These are phyloP conservation scores for Argyra leucocephala DNA, from an alignment of 2,888 invertebrate species.

Conservation along the genomic window DNA sequence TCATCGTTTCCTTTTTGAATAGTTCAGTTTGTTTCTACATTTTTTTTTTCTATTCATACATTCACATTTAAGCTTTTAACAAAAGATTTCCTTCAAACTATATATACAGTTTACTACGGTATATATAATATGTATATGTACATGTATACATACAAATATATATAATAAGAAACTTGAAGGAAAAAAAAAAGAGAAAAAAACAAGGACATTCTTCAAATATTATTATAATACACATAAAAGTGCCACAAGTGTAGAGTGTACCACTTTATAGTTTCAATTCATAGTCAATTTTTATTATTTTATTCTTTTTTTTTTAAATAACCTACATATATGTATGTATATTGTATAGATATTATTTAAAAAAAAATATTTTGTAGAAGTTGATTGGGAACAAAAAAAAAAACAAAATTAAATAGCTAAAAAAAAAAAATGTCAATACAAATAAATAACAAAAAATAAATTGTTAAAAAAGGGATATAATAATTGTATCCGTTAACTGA, in stretches of 20 bases:
- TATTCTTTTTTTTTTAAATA: no score
- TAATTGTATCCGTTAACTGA: no score
- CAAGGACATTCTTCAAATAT: conserved; percentile 3
- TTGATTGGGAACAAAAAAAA: no score
- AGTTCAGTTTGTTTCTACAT: neutral
- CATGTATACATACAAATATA: neutral
- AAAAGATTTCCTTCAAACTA: neutral
- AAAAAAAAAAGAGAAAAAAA: neutral
- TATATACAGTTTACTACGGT: neutral
- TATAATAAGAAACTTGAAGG: neutral
- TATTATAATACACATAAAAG: neutral
- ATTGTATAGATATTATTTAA: no score
- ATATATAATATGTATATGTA: neutral
- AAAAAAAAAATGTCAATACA: no score
- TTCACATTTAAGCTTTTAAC: neutral
- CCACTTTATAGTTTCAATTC: neutral
- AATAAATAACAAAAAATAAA: no score
- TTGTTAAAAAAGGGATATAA: no score
- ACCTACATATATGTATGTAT: no score
- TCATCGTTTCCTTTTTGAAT: neutral
- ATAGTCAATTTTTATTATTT: neutral
- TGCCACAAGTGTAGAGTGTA: neutral
- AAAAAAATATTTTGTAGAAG: no score
- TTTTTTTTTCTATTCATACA: neutral
- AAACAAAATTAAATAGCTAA: no score